Conservation (phyloP, 2,797 vertebrate species). For the Enteromius argenteus region DNA sequence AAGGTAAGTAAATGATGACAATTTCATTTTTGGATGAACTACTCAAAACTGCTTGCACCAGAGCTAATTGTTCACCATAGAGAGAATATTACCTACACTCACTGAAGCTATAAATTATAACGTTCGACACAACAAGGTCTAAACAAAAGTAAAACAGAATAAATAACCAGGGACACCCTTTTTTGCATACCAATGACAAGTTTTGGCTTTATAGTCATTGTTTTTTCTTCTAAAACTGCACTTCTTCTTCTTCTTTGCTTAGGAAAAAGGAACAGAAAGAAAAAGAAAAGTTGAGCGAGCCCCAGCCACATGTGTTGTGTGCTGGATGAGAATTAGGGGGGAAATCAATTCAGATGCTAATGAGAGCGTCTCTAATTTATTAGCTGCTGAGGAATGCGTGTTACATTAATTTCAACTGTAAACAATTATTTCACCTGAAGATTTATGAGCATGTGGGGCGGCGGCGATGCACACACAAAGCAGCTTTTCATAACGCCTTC, state of each 20-base stretch:
- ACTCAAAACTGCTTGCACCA: neutral
- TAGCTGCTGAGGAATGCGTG: conserved; percentile 89
- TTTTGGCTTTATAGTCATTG: conserved; percentile 50
- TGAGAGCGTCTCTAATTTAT: conserved; percentile 90
- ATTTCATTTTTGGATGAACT: neutral
- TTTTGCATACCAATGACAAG: conserved; percentile 57
- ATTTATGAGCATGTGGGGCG: conserved; percentile 87
- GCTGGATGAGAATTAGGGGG: conserved; percentile 82
- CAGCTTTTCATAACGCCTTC: conserved; percentile 63
- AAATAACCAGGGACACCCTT: conserved; percentile 59
- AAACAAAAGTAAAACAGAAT: conserved; percentile 53
- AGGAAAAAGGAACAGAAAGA: conserved; percentile 14
- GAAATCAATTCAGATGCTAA: conserved; percentile 91
- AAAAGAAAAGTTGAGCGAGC: conserved; percentile 25
- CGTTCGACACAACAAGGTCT: conserved; percentile 4
- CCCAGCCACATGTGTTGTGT: conserved; percentile 53
- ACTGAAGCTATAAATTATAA: conserved; percentile 42
- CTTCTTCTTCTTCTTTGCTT: conserved; percentile 36
- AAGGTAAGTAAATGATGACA: neutral
- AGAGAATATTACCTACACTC: neutral
- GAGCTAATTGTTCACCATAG: neutral
- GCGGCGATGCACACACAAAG: conserved; percentile 60
- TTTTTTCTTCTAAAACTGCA: conserved; percentile 42
- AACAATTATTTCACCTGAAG: conserved; percentile 92
- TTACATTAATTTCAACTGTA: conserved; percentile 82